Base-by-base conservation (phyloP, 2,113 vertebrate species). In the Danionella cerebrum region DNA sequence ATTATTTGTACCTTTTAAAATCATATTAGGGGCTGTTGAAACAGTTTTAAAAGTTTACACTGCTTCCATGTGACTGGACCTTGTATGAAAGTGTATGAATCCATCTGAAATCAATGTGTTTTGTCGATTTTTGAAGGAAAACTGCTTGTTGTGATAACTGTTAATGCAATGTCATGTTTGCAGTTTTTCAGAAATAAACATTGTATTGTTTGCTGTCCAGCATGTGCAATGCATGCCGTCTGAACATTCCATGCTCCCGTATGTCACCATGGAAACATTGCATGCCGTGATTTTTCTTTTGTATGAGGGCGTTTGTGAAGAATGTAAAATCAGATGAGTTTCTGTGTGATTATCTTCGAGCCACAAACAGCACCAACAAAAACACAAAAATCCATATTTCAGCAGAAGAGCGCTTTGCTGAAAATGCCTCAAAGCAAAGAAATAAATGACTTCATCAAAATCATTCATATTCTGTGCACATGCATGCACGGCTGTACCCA, bases 211-310 rank as follows among this genome's bases (percentile, higher is more conserved):
- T 11, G 29, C 38, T 51, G 16, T 67, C 55, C 42, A 62, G 29
- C 24, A 39, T 53, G 39, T 19, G 57, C 38, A 45, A 44, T 12
- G n/a, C 16, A 45, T 60, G 19, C 39, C 18, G 16, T 44, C 39
- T 31, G 39, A 44, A 44, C 6, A n/a, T 57, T 45, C n/a, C 38
- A 38, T 51, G 33, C 27, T 19, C 24, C 27, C 51, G 14, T 67
- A 65, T 31, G 64, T 69, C 66, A 74, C 72, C 72, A 68, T 67
- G 65, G 72, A 65, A 73, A 73, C 71, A 41, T 60, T 41, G 29
- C 39, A 10, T 60, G 58, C 58, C 31, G 58, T 39, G 47, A 33
- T 68, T 66, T 64, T 73, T 51, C 22, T 60, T 44, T 59, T 36
- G 31, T 45, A 65, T 51, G 58, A 60, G 58, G 58, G 58, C 58